A percentile compares a stretch with the other conserved stretches of the same genome.
These are phyloP conservation scores for Drosophila falleni DNA, from an alignment of 2,888 invertebrate genomes.

Conservation along the genomic window DNA sequence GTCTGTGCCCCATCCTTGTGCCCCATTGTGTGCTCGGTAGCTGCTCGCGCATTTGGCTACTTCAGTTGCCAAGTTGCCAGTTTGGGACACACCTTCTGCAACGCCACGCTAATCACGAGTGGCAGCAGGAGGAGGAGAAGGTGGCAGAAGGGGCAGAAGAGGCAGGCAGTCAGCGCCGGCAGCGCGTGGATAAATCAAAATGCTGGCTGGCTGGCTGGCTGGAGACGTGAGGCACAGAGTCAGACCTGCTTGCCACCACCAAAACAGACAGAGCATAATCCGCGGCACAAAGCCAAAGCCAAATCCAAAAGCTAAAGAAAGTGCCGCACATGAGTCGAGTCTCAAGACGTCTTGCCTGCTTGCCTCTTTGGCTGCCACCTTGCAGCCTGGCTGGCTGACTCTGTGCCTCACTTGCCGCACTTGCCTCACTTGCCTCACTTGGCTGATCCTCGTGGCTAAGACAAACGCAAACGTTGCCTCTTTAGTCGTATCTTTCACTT, in stretches of 20 bases:
- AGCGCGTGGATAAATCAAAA: slow-evolving; percentile 82
- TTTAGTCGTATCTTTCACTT: slow-evolving; percentile 82
- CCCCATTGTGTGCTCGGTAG: slow-evolving; percentile 58
- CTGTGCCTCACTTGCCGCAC: slow-evolving; percentile 29
- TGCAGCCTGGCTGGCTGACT: slow-evolving; percentile 24
- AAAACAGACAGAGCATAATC: slow-evolving; percentile 14
- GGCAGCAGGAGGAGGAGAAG: neutral
- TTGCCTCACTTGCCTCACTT: slow-evolving; percentile 33
- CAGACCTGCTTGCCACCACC: neutral
- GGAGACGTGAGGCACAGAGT: slow-evolving; percentile 52
- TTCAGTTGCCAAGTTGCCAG: slow-evolving; percentile 81
- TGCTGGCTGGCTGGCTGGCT: slow-evolving; percentile 59
- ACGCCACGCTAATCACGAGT: slow-evolving; percentile 81
- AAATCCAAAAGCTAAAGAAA: slow-evolving; percentile 64
- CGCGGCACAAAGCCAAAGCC: slow-evolving; percentile 19
- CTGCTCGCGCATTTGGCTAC: slow-evolving; percentile 74
- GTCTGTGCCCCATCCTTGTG: slow-evolving; percentile 5
- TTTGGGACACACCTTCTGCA: slow-evolving; percentile 81
- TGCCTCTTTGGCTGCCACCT: slow-evolving; percentile 39
- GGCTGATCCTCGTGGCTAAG: slow-evolving; percentile 72
- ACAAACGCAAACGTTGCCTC: slow-evolving; percentile 77
- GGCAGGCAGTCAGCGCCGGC: slow-evolving; percentile 61
- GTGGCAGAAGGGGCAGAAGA: neutral
- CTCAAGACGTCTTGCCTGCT: slow-evolving; percentile 46
- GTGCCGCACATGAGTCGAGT: slow-evolving; percentile 70